phyloP scores from a whole-genome alignment of 1,140 invertebrate genomes.

The Drusus annulatus region DNA sequence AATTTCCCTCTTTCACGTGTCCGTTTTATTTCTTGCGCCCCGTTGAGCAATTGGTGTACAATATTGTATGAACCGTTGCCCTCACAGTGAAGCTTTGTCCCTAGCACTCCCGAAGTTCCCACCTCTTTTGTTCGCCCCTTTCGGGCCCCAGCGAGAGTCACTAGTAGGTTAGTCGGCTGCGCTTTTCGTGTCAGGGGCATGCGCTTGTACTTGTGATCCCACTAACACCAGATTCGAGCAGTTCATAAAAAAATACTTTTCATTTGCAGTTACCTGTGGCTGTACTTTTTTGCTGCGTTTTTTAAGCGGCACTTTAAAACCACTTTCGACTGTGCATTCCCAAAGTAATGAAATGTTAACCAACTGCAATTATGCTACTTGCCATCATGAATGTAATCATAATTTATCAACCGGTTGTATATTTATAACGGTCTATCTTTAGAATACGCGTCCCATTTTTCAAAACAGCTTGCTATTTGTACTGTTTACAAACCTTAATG shows the following conservation, averaged over 20 bases:
- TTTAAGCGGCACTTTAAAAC: not conserved
- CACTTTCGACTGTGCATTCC: not conserved
- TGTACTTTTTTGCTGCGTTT: not conserved
- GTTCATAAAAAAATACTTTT: not conserved
- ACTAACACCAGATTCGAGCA: slow-evolving; percentile 3
- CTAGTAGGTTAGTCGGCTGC: slow-evolving; percentile 47
- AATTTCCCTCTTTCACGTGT: not conserved
- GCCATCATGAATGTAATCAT: too few species aligned
- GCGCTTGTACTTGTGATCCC: slow-evolving; percentile 15
- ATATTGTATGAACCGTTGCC: too few species aligned
- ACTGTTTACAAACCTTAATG: too few species aligned
- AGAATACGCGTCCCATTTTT: not conserved
- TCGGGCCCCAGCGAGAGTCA: slow-evolving; percentile 29
- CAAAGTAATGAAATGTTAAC: too few species aligned
- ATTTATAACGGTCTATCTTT: slow-evolving; percentile 23
- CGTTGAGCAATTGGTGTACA: not conserved
- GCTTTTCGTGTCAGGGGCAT: slow-evolving; percentile 49
- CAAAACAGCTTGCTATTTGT: too few species aligned
- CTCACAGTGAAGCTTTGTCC: too few species aligned
- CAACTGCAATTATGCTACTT: too few species aligned
- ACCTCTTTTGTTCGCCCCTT: slow-evolving; percentile 16
- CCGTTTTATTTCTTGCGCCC: not conserved
- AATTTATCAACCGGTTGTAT: slow-evolving; percentile 18
- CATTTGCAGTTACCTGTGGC: not conserved
- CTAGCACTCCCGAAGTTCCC: slow-evolving; percentile 11